phyloP scores from a whole-genome alignment of 2,113 vertebrate genomes.

The Xiphophorus couchianus region DNA sequence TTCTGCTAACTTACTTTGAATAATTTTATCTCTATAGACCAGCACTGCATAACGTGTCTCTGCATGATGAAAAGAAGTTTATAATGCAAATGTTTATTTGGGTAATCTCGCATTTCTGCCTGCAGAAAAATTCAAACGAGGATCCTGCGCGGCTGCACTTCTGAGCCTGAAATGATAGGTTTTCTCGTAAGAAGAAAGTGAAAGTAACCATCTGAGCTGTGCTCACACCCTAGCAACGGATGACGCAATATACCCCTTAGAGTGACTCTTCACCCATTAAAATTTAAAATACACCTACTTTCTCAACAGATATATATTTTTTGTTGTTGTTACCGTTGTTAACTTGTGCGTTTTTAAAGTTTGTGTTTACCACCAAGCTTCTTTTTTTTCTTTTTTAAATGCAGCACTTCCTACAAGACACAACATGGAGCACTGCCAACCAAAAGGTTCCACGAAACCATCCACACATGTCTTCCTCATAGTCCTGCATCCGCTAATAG shows the following conservation, averaged over 20 bases:
- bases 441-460: neutral
- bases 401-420: too few species aligned
- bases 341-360: too few species aligned
- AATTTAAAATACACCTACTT: too few species aligned
- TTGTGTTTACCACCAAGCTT: too few species aligned
- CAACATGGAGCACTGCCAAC: too few species aligned
- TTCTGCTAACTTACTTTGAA: too few species aligned
- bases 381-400: too few species aligned
- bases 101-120: neutral
- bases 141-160: neutral
- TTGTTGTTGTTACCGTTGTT: too few species aligned
- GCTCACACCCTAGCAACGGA: neutral
- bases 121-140: neutral
- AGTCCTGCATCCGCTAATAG: neutral
- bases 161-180: neutral
- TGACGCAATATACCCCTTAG: neutral
- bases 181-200: slow-evolving; percentile 53
- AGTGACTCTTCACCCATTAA: too few species aligned
- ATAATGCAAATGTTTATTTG: neutral
- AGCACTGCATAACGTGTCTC: neutral
- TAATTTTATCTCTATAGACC: neutral
- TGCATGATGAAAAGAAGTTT: neutral
- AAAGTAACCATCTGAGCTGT: slow-evolving; percentile 18
- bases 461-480: neutral
- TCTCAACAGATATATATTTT: too few species aligned